A percentile compares a stretch with the other conserved stretches of the same genome.
Evolutionary conservation across 1,140 invertebrate species (phyloP).

Genomic region (Atta cephalotes): DNA sequence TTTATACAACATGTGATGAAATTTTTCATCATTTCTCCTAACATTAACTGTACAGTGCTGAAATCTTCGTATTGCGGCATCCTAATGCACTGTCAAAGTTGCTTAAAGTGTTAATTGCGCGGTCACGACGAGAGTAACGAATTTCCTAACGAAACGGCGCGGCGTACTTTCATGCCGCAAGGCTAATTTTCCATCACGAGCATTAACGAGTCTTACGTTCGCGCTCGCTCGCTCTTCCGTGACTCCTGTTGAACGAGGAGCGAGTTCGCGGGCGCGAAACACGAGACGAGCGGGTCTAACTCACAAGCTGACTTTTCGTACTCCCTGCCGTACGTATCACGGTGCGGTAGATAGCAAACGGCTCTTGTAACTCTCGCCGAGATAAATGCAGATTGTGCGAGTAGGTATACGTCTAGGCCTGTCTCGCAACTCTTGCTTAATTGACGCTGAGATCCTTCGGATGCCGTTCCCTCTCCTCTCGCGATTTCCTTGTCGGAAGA

Average conservation of each 20-base stretch:
- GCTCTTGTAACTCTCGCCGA: conserved; percentile 70
- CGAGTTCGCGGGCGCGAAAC: conserved; percentile 45
- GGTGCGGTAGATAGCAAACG: conserved; percentile 58
- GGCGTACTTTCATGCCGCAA: conserved; percentile 37
- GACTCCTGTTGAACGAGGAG: conserved; percentile 14
- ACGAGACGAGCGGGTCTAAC: conserved; percentile 46
- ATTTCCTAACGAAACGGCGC: conserved; percentile 46
- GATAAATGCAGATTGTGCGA: conserved; percentile 78
- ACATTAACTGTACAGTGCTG: not conserved
- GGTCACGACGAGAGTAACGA: conserved; percentile 26
- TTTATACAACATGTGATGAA: not conserved
- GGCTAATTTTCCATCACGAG: conserved; percentile 51
- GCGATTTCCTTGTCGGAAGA: conserved; percentile 46
- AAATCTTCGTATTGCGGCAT: conserved; percentile 26
- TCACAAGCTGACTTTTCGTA: conserved; percentile 51
- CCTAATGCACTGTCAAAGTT: not conserved
- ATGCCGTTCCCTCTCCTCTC: conserved; percentile 67
- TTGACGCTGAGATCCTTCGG: conserved; percentile 79
- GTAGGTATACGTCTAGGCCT: conserved; percentile 77
- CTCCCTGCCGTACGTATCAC: conserved; percentile 40
- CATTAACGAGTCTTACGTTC: conserved; percentile 53
- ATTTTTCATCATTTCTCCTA: not conserved
- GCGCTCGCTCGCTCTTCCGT: conserved; percentile 55
- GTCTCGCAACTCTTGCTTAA: conserved; percentile 81
- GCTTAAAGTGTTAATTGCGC: conserved; percentile 21